These are phyloP conservation scores for Osmerus eperlanus DNA, from an alignment of 2,113 vertebrate genomes.

Conservation along the genomic window DNA sequence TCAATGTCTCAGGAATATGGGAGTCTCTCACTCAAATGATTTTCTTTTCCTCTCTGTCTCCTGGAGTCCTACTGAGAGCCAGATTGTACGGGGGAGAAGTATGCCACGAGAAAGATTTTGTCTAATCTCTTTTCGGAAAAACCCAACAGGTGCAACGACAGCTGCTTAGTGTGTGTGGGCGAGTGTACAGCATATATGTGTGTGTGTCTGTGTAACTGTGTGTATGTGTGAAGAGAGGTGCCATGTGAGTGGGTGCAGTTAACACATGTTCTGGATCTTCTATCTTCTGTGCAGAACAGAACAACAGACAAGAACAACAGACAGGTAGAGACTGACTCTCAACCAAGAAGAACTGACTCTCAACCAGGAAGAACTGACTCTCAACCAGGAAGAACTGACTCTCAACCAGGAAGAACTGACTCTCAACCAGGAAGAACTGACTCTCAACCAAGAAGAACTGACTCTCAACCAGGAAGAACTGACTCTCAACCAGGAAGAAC, in stretches of 20 bases:
- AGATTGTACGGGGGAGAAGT: constrained; percentile 3
- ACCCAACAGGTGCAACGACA: constrained; percentile 35
- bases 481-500: no score
- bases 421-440: no score
- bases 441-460: no score
- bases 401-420: no score
- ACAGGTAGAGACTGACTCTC: constrained; percentile 9
- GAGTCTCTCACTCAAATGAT: background rate
- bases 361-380: no score
- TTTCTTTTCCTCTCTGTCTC: background rate
- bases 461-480: no score
- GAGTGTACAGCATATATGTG: background rate
- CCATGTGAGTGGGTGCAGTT: constrained; percentile 48
- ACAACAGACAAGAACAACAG: constrained; percentile 26
- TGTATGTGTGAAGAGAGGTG: constrained; percentile 21
- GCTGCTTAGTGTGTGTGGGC: constrained; percentile 30
- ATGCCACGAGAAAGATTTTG: constrained; percentile 4
- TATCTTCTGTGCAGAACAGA: constrained; percentile 24
- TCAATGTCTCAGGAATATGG: background rate
- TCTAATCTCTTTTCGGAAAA: constrained; percentile 19
- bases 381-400: no score
- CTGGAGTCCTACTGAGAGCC: background rate
- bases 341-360: no score
- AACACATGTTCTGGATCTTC: constrained; percentile 50
- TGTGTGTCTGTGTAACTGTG: background rate